Base-by-base conservation (phyloP, 1,140 invertebrate species). In the Phthorimaea operculella region DNA sequence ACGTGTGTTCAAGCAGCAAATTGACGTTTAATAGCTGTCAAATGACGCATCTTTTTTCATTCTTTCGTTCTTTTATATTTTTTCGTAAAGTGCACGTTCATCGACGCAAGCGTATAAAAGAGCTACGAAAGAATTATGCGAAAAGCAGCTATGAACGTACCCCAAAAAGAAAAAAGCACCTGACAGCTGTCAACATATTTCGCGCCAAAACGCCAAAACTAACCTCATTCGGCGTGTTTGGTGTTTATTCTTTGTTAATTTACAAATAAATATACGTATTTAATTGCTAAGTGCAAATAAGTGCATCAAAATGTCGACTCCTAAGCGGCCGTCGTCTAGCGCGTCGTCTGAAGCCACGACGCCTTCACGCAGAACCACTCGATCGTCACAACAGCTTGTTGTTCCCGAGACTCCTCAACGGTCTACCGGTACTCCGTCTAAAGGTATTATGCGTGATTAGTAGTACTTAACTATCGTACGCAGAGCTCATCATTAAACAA, bases 371-470 rank as follows among this genome's bases (percentile, higher is more conserved):
- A 70, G 75, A 59, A 77, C 76, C 0, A 66, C 76, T 0, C 64
- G 78, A 51, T 75, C 77, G 11, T 83, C 80, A 33, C 80, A 81
- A 70, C 79, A 84, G 62, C 45, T 84, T 53, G 68, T 84, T 58
- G 78, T 84, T 16, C 81, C 81, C 1, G 81, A 84, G 62, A 84
- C 81, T 49, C 81, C 81, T 10, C 78, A 82, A 58, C 66, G 74
- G 50, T 76, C 79, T 10, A 64, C 70, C 9, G 81, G 79, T 15
- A 82, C 79, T 42, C 74, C 79, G 39, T 75, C 77, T 7, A 75
- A 82, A 71, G 72, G 81, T 84, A 64, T 50, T 28, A 47, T 33
- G 33, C 4, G 16, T 18, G 28, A 42, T 42, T 42, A 42, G 1
- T 2, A 42, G 2, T 42, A 42, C 14, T 42, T 42, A 4, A 28